Conservation (phyloP, 2,888 invertebrate species). For the Caenorhabditis doughertyi region DNA sequence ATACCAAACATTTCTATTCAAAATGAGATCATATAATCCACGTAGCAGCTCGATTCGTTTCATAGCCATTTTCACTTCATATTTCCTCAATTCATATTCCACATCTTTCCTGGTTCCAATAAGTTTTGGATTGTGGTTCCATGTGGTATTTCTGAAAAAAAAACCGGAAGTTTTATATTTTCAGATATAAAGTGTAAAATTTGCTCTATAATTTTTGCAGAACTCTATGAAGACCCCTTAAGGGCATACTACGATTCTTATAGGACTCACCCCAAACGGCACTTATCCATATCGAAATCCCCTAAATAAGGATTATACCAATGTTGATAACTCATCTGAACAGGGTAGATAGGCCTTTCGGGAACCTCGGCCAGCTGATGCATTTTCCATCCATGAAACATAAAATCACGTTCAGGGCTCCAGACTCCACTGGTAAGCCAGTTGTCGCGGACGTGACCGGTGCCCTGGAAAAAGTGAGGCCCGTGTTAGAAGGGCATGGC, state of each 20-base stretch:
- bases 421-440: constrained; percentile 71
- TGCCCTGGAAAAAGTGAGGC: constrained; percentile 36
- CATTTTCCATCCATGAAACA: constrained; percentile 71
- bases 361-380: constrained; percentile 3
- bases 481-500: not conserved
- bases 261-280: constrained; percentile 18
- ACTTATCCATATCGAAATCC: constrained; percentile 8
- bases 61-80: constrained; percentile 11
- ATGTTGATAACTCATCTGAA: not conserved
- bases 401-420: constrained; percentile 65
- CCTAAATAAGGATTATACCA: constrained; percentile 42
- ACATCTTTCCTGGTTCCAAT: constrained; percentile 10
- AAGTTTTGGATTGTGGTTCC: constrained; percentile 16
- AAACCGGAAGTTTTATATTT: too few species aligned
- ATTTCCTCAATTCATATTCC: constrained; percentile 4
- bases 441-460: constrained; percentile 68
- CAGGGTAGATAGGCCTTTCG: not conserved
- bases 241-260: too few species aligned
- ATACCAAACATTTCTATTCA: too few species aligned
- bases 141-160: constrained; percentile 43
- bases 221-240: too few species aligned
- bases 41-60: constrained; percentile 4
- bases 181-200: too few species aligned
- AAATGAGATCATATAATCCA: not conserved
- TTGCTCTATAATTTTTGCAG: too few species aligned